These are phyloP conservation scores for Nasonovia ribisnigri DNA, from an alignment of 2,888 invertebrate species.

Conservation along the genomic window DNA sequence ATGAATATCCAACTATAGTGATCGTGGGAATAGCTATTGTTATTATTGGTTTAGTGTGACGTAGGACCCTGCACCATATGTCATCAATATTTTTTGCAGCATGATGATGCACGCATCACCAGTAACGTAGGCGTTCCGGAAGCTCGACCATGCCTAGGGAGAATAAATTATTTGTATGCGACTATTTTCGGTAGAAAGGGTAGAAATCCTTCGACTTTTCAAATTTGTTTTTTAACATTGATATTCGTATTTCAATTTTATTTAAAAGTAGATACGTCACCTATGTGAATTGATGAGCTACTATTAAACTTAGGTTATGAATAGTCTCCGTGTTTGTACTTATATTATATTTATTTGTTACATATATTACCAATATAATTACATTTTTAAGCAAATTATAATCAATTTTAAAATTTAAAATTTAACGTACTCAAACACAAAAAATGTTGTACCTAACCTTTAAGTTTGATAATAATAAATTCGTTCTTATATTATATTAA, in stretches of 20 bases:
- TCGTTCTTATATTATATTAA: too few relatives aligned
- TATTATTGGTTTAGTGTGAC: not conserved
- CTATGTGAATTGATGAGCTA: not conserved
- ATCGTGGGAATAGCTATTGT: not conserved
- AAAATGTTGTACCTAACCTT: too few relatives aligned
- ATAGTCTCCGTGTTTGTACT: not conserved
- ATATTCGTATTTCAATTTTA: not conserved
- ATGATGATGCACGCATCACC: not conserved
- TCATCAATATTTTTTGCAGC: not conserved
- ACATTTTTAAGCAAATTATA: too few relatives aligned
- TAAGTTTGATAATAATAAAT: too few relatives aligned
- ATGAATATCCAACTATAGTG: not conserved
- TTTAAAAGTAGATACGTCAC: not conserved
- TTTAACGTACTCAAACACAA: too few relatives aligned
- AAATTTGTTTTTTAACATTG: not conserved
- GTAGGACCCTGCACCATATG: not conserved
- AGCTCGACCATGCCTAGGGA: not conserved
- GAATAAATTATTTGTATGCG: not conserved
- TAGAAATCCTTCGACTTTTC: not conserved
- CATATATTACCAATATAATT: too few relatives aligned
- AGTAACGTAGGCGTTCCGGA: not conserved
- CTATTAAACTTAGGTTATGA: not conserved
- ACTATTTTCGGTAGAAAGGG: not conserved
- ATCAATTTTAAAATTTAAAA: too few relatives aligned
- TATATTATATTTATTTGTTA: too few relatives aligned